Base-by-base conservation (phyloP, 2,113 vertebrate species). In the Macrotis lagotis region DNA sequence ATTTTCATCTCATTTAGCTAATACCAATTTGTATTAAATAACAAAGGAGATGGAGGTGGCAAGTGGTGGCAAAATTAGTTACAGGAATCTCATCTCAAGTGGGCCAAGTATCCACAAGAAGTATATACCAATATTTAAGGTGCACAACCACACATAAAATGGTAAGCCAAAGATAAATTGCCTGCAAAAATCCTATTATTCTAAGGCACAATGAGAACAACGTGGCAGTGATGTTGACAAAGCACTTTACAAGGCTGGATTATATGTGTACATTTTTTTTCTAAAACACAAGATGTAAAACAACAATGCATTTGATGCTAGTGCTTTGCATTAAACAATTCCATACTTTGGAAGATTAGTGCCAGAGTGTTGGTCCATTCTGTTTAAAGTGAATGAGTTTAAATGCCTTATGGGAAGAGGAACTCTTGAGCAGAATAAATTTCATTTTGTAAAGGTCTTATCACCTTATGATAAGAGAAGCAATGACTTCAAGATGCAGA, bases 101-200 rank as follows among this genome's bases (percentile, higher is more conserved):
- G 48, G 50, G 44, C 47, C 44, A 91, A 92, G 83, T 50, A 89
- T 8, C 37, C 50, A 31, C 74, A 52, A 94, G 3, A 94, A 48
- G 51, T 66, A 94, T 96, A 92, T 94, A 95, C 91, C 96, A 96
- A 96, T 28, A 93, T 89, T 88, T 90, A 96, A 96, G 98, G 96
- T 96, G 94, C 94, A 98, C 51, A 94, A 83, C 94, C 96, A 91
- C 25, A 95, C 92, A 96, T 94, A 96, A 92, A 97, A 28, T 94
- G 97, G 97, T 95, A 96, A 93, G 96, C 89, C 1, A 90, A 98
- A 97, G 97, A 98, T 97, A 88, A 97, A 98, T 31, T 97, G 97
- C 96, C 97, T 94, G 90, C 92, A 96, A 0, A 7, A 95, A 91
- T 48, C 95, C 98, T 96, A 95, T 90, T 91, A 95, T 53, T 96